Evolutionary conservation across 2,888 invertebrate genomes (phyloP).

Genomic region (Helleia helle): DNA sequence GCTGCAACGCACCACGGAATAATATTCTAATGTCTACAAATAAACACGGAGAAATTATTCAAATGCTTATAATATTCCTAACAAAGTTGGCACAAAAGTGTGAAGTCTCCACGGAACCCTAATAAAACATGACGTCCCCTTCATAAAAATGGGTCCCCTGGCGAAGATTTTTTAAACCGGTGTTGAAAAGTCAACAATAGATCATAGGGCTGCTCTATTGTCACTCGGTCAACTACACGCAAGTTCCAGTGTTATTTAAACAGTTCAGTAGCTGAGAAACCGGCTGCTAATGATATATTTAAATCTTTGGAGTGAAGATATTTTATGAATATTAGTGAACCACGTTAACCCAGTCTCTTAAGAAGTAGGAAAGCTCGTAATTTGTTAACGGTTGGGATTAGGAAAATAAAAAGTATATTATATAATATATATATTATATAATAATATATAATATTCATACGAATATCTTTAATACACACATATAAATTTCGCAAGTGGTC

Average conservation of each 20-base stretch:
- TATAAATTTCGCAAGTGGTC: too few species aligned
- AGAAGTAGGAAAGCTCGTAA: not conserved
- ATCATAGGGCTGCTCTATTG: not conserved
- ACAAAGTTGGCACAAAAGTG: not conserved
- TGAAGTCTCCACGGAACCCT: not conserved
- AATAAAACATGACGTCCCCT: constrained; percentile 3
- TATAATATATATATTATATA: too few species aligned
- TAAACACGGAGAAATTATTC: too few species aligned
- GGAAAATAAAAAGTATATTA: too few species aligned
- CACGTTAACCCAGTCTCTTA: not conserved
- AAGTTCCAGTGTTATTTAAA: not conserved
- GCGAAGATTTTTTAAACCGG: constrained; percentile 2
- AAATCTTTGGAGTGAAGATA: not conserved
- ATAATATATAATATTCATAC: too few species aligned
- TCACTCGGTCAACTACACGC: not conserved
- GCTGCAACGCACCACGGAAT: too few species aligned
- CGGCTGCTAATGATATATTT: not conserved
- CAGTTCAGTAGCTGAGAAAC: not conserved
- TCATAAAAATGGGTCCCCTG: not conserved
- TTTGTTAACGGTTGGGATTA: too few species aligned
- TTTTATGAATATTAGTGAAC: not conserved
- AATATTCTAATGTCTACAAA: too few species aligned
- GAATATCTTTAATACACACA: too few species aligned
- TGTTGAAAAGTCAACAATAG: constrained; percentile 9
- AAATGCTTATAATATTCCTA: too few species aligned